Base-by-base conservation (phyloP, 2,888 invertebrate genomes). In the Megalurothrips usitatus region DNA sequence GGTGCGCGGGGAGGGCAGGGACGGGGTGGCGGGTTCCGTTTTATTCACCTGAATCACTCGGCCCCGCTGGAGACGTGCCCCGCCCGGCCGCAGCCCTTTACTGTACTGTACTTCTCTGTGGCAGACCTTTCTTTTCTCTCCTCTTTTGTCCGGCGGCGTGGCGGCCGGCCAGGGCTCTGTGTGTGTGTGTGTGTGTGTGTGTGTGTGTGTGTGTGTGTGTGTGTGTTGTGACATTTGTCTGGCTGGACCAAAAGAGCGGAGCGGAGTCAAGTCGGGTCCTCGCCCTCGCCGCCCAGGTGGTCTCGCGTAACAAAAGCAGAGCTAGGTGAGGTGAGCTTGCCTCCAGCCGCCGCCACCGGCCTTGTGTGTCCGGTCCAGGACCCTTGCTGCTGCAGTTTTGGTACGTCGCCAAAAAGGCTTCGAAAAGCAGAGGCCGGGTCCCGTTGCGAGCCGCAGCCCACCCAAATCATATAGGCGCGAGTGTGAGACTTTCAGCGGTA, bases 161-260 rank as follows among this genome's bases (percentile, higher is more conserved):
- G 58, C 58, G 58, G 52, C 52, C 52, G 8, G 52, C 52, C 52
- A 52, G 52, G 14, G 17, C 49, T 11, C 58, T 19, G 58, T 14
- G 58, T 19, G 58, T 43, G 34, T 43, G n/a, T n/a, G n/a, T n/a
- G n/a, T n/a, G n/a, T n/a, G n/a, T n/a, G n/a, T n/a, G n/a, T n/a
- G n/a, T n/a, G n/a, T n/a, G n/a, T n/a, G n/a, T n/a, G n/a, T 14
- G 52, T 23, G 68, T 6, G 68, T n/a, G 23, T n/a, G n/a, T 68
- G n/a, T 26, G 68, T 75, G 68, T 75, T 75, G 68, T 75, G 68
- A 75, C 68, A 75, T 75, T 75, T 75, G 68, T 75, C 68, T 75
- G 68, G 68, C 68, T 26, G 26, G 68, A 75, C 68, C 23, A 58
- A 58, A n/a, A 58, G 58, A 58, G n/a, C 34, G 34, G 6, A 43